Evolutionary conservation across 2,888 invertebrate genomes (phyloP), one percentile per base, ranked within the genome.

Genomic region (Cenopis cana): DNA sequence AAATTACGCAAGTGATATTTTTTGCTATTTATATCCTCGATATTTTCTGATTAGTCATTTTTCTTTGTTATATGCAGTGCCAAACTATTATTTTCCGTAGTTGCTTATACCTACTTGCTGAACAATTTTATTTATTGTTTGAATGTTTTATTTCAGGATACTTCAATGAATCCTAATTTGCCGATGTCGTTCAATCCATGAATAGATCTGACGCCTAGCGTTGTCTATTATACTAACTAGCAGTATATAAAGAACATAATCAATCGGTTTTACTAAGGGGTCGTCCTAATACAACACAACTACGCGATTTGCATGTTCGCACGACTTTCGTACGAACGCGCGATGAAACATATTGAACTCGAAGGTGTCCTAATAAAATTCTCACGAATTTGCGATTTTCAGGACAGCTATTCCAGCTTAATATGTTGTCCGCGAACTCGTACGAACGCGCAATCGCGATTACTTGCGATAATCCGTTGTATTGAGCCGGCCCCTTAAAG

Each of bases 21-120:
- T 85, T 85, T 85, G 84, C 85, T 83, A 81, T 81, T 80, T 80
- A 79, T 81, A 80, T 80, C 84, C 78, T 84, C 79, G 81, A 77
- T 85, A 85, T 85, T 85, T 70, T 86, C 76, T 75, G 82, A 79
- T 81, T 75, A 78, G 82, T 73, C 69, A 82, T 82, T 84, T 83
- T 82, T 82, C 72, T 78, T 82, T 75, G 79, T 74, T 46, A 73
- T 82, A 83, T 77, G 86, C 89, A 89, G 91, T 92, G 91, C 91
- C 91, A 91, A 91, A 91, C 75, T 85, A 84, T 82, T 12, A 12
- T 69, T 86, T 85, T 81, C 76, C 84, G 80, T 85, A 82, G 82
- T 79, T 76, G 84, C 85, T 84, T 85, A 73, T 82, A 80, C 77
- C 24, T 24, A 24, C 24, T 24, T 24, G 4, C 24, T 75, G 69